Conservation (phyloP, 2,888 invertebrate genomes). For the Bembecia ichneumoniformis region DNA sequence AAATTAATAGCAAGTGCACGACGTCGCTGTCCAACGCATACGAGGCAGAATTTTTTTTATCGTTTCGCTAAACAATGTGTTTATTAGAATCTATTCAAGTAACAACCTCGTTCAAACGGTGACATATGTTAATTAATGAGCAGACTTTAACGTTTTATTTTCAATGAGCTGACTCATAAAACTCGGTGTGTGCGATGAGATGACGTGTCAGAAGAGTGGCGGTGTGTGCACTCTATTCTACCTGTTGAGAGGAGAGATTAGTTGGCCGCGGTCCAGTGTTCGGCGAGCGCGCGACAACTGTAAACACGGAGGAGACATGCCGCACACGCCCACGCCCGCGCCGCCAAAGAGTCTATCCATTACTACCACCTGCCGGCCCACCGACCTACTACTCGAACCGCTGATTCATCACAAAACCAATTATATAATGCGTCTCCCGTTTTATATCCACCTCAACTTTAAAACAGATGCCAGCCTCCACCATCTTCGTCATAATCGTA, state of each 20-base stretch:
- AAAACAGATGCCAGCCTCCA: constrained; percentile 57
- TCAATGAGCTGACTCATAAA: constrained; percentile 53
- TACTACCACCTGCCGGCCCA: constrained; percentile 14
- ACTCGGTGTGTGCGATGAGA: constrained; percentile 20
- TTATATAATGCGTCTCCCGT: neutral
- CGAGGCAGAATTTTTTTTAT: constrained; percentile 21
- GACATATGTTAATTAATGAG: too few species aligned
- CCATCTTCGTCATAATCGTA: constrained; percentile 51
- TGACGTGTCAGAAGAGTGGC: constrained; percentile 50
- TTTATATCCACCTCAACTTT: neutral
- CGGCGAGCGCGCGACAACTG: constrained; percentile 28
- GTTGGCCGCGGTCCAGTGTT: constrained; percentile 51
- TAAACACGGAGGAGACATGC: constrained; percentile 33
- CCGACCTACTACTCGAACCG: constrained; percentile 8
- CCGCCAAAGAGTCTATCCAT: constrained; percentile 24
- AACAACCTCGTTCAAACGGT: too few species aligned
- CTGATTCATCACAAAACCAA: constrained; percentile 14
- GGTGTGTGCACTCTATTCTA: constrained; percentile 43
- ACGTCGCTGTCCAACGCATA: constrained; percentile 50
- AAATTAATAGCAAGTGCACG: constrained; percentile 57
- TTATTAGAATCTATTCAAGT: too few species aligned
- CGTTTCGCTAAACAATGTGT: too few species aligned
- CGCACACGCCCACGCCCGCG: constrained; percentile 18
- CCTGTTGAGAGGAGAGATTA: constrained; percentile 54
- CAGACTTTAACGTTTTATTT: constrained; percentile 21